Percentiles rank a stretch among this genome's conserved stretches.
Conservation (phyloP, 2,113 vertebrate species). For the Athene noctua region DNA sequence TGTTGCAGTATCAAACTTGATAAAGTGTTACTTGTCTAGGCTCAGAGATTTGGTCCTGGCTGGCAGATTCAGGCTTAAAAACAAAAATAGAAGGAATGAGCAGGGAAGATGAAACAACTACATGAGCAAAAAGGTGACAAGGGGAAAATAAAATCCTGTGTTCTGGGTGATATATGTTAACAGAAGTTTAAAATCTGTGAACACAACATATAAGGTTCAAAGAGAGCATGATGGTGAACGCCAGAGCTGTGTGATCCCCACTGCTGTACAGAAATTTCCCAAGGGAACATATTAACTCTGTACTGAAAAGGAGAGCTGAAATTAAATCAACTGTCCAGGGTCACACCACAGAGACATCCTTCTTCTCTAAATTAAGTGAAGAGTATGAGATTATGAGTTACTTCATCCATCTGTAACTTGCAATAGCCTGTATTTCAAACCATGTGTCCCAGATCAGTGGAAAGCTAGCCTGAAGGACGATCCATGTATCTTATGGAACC, state of each 20-base stretch:
- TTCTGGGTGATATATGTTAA: neutral
- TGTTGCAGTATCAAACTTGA: neutral
- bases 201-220: neutral
- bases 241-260: neutral
- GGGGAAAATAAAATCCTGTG: neutral
- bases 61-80: neutral
- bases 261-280: neutral
- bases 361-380: slow-evolving; percentile 25
- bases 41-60: neutral
- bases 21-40: neutral
- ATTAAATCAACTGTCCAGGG: neutral
- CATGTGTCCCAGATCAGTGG: neutral
- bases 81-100: neutral
- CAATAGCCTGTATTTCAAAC: neutral
- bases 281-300: neutral
- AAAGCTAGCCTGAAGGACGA: neutral
- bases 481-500: neutral
- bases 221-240: neutral
- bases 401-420: neutral
- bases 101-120: neutral
- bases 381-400: neutral
- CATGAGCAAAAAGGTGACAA: neutral
- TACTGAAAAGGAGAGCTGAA: neutral
- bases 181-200: neutral
- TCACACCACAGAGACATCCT: neutral